Evolutionary conservation across 2,888 invertebrate species (phyloP), one percentile per base, ranked within the genome.

Genomic region (Tupiocoris notatus): DNA sequence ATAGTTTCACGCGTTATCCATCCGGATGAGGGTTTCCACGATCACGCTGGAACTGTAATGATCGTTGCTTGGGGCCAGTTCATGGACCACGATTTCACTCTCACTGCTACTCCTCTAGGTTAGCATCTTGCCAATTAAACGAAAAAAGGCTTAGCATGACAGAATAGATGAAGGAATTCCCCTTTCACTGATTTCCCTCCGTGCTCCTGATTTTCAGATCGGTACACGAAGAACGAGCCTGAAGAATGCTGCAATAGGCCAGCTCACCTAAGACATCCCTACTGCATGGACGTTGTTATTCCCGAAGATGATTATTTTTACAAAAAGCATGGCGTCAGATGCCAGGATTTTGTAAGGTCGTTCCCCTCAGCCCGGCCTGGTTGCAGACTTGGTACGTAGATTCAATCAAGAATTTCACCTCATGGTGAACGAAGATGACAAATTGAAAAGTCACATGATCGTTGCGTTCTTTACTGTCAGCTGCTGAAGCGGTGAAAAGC

Each of bases 41-140:
- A 96, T 85, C 95, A 95, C 85, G 95, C 95, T 20, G 95, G 95
- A 70, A 95, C 95, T 39, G 94, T 95, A 81, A 93, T 95, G 92
- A 91, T 95, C 77, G 92, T 93, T 81, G 94, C 95, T 77, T 96
- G 95, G 95, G 95, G 95, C 81, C 95, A 96, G 85, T 95, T 95
- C 85, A 94, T 95, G 91, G 95, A 95, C 85, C 95, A 96, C 86
- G 95, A 95, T 84, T 94, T 93, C 82, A 95, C 95, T 1, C 88
- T 95, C 54, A 95, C 94, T 77, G 95, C 89, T 80, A 95, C 94
- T 39, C 94, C 95, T 62, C 86, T 95, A 78, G 94, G 94, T 94
- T 86, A 85, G 85, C n/a, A n/a, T n/a, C n/a, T n/a, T n/a, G n/a
- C n/a, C n/a, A n/a, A n/a, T n/a, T n/a, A n/a, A n/a, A n/a, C n/a